Evolutionary conservation across 30 jellyfish, hydroid and myxozoan species (phyloP).

Genomic region (Aurelia aurita): DNA sequence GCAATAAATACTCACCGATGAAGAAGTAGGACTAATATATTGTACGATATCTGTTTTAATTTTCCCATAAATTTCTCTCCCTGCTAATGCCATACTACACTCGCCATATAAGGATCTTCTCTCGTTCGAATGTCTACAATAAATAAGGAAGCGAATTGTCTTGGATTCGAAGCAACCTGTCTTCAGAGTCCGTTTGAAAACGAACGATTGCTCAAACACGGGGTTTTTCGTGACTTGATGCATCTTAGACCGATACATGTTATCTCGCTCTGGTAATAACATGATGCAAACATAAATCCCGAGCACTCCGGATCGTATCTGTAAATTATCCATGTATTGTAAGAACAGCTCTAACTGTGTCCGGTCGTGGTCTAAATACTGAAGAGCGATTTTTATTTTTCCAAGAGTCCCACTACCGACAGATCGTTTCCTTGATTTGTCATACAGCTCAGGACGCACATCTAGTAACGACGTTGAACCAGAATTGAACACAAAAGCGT

Average conservation of each 20-base stretch:
- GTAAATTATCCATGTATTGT: neutral
- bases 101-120: conserved; percentile 22
- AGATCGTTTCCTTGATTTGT: conserved; percentile 4
- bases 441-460: conserved; percentile 36
- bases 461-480: neutral
- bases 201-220: conserved; percentile 49
- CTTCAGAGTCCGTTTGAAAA: conserved; percentile 25
- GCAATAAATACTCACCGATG: neutral
- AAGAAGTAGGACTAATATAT: neutral
- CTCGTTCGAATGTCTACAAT: conserved; percentile 14
- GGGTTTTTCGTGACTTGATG: conserved; percentile 37
- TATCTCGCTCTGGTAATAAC: conserved; percentile 56
- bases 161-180: conserved; percentile 18
- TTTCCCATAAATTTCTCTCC: neutral
- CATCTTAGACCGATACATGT: conserved; percentile 18
- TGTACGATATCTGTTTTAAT: neutral
- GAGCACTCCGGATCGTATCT: neutral
- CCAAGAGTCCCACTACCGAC: conserved; percentile 29
- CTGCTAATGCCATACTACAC: neutral
- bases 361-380: conserved; percentile 2
- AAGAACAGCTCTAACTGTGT: conserved; percentile 4
- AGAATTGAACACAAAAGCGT: neutral
- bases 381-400: neutral
- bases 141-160: conserved; percentile 36
- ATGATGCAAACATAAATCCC: conserved; percentile 12